A percentile compares a stretch with the other conserved stretches of the same genome.
Evolutionary conservation across 2,797 vertebrate species (phyloP).

Genomic region (Poeciliopsis paucimaculata): DNA sequence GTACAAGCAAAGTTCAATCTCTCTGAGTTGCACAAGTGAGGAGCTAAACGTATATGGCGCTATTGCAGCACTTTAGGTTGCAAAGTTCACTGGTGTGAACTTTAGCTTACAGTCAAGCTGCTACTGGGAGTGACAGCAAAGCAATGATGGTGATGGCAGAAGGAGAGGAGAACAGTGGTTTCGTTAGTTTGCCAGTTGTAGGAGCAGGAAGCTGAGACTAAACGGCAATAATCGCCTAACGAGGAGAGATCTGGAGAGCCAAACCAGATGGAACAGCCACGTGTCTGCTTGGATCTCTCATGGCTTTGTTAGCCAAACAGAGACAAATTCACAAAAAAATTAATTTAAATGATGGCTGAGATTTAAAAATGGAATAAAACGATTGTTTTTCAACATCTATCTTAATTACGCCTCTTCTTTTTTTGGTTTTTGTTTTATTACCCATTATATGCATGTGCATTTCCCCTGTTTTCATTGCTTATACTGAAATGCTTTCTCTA

Average conservation of each 20-base stretch:
- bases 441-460: constrained; percentile 8
- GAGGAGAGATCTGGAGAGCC: constrained; percentile 69
- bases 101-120: constrained; percentile 43
- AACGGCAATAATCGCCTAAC: constrained; percentile 71
- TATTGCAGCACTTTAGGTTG: constrained; percentile 15
- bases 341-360: constrained; percentile 25
- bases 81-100: constrained; percentile 32
- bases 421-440: background rate
- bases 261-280: constrained; percentile 72
- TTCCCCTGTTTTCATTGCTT: constrained; percentile 8
- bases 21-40: background rate
- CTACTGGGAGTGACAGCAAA: constrained; percentile 42
- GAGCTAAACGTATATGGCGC: background rate
- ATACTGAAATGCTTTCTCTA: constrained; percentile 23
- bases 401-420: background rate
- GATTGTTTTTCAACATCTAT: constrained; percentile 1
- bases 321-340: constrained; percentile 37
- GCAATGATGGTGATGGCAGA: constrained; percentile 43
- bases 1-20: constrained; percentile 4
- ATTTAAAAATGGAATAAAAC: constrained; percentile 24
- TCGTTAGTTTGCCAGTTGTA: constrained; percentile 73
- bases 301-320: constrained; percentile 58
- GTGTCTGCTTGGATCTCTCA: constrained; percentile 51
- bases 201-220: constrained; percentile 75
- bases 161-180: constrained; percentile 65